Conservation (phyloP, 2,888 invertebrate genomes). For the Drosophila putrida region DNA sequence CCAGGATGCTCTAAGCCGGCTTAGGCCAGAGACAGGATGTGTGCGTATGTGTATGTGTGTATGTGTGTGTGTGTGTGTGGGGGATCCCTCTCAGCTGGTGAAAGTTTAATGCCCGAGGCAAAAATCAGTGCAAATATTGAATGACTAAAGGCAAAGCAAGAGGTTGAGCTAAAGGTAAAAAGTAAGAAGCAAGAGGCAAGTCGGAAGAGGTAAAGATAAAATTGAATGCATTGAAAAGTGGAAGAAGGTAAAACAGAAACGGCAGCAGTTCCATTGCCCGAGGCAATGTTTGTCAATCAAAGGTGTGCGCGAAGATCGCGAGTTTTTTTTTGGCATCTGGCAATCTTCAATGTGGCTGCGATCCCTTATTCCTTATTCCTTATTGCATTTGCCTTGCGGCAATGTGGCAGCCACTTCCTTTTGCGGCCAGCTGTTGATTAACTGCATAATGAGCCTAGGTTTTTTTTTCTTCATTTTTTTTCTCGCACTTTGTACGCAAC, state of each 20-base stretch:
- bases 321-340: conserved; percentile 53
- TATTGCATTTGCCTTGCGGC: conserved; percentile 18
- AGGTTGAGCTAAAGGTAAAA: conserved; percentile 15
- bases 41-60: conserved; percentile 1
- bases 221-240: neutral
- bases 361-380: conserved; percentile 13
- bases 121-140: conserved; percentile 52
- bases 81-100: conserved; percentile 55
- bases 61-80: conserved; percentile 10
- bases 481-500: neutral
- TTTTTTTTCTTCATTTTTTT: neutral
- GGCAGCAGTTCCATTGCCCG: conserved; percentile 37
- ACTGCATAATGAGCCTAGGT: conserved; percentile 61
- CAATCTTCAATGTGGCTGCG: conserved; percentile 25
- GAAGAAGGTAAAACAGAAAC: neutral
- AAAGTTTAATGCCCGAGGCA: conserved; percentile 61
- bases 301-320: conserved; percentile 62
- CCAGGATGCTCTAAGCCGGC: conserved; percentile 69
- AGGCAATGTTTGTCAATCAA: conserved; percentile 67
- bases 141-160: conserved; percentile 12
- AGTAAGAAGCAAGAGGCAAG: neutral
- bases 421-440: conserved; percentile 78
- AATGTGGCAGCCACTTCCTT: conserved; percentile 66
- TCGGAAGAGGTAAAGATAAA: conserved; percentile 6
- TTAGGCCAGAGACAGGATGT: conserved; percentile 51